Percentiles rank a stretch among this genome's conserved stretches.
Evolutionary conservation across 2,797 vertebrate species (phyloP).

Genomic region (Urocyon cinereoargenteus): DNA sequence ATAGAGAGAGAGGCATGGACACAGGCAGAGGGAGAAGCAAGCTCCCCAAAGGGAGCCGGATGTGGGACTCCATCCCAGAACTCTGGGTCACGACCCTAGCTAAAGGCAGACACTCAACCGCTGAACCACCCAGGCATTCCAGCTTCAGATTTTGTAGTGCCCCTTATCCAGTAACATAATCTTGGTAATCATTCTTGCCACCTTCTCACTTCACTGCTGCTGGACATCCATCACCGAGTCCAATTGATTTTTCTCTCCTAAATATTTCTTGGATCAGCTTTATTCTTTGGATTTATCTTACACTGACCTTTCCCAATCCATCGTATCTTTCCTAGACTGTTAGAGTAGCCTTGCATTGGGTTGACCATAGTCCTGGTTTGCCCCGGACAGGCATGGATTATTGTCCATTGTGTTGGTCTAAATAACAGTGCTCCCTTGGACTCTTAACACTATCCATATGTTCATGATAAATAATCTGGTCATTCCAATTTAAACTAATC

Average conservation of each 20-base stretch:
- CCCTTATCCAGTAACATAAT: not conserved
- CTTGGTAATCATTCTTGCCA: not conserved
- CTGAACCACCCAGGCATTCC: too few relatives aligned
- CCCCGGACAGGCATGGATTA: not conserved
- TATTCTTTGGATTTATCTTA: not conserved
- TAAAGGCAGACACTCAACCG: too few relatives aligned
- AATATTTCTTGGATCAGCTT: not conserved
- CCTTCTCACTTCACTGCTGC: not conserved
- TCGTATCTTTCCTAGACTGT: not conserved
- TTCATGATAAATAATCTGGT: not conserved
- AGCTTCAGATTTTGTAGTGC: not conserved
- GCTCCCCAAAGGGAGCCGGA: too few relatives aligned
- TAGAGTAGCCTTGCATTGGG: not conserved
- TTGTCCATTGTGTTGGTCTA: not conserved
- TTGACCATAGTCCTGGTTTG: not conserved
- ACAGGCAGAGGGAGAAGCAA: too few relatives aligned
- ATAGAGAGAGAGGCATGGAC: too few relatives aligned
- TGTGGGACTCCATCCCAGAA: too few relatives aligned
- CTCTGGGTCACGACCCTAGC: too few relatives aligned
- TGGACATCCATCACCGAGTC: not conserved
- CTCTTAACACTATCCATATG: not conserved
- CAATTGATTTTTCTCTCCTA: not conserved
- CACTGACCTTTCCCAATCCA: not conserved
- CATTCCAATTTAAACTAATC: not conserved
- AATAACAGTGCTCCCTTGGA: not conserved